Base-by-base conservation (phyloP, 2,113 vertebrate species). In the Scolopax mira region DNA sequence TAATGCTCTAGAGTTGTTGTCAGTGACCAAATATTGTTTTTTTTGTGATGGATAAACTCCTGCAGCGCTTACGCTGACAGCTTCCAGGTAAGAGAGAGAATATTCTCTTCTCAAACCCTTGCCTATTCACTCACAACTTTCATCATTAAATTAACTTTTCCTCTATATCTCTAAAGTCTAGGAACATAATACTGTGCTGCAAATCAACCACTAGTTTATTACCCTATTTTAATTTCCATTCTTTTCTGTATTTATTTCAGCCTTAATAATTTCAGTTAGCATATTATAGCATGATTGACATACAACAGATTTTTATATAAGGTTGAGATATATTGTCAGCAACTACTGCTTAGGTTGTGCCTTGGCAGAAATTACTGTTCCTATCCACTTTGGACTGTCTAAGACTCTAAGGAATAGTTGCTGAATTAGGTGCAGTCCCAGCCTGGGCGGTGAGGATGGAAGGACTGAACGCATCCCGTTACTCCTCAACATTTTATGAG, bases 401-500 rank as follows among this genome's bases (percentile, higher is more conserved):
- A 52, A 64, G 44, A 67, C 19, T 42, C 27, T 74, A 70, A 84
- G 18, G 4, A 79, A 35, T 7, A 89, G 18, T 39, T 64, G 5
- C 33, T 72, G 67, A 64, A n/a, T 80, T 54, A 41, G 22, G 8
- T 52, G 71, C 57, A 57, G 24, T 5, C 23, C 7, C 33, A 58
- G 30, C 8, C 66, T 88, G 80, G 51, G 18, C 19, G 88, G 21
- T 13, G 11, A 90, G 30, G 37, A 85, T 52, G 37, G 69, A 81
- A 46, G 31, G 11, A 72, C 55, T 86, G 1, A 4, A 71, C 0
- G 0, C 5, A 60, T 37, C 5, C 41, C 7, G 2, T 69, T 79
- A 57, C 37, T 42, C 24, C 19, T 15, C 54, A 82, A 21, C 33
- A 10, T 73, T 33, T 86, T 54, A 31, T 12, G 7, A 79, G 11